A percentile compares a stretch with the other conserved stretches of the same genome.
These are phyloP conservation scores for Oenanthe oenanthe DNA, from an alignment of 2,113 vertebrate species.

Conservation along the genomic window DNA sequence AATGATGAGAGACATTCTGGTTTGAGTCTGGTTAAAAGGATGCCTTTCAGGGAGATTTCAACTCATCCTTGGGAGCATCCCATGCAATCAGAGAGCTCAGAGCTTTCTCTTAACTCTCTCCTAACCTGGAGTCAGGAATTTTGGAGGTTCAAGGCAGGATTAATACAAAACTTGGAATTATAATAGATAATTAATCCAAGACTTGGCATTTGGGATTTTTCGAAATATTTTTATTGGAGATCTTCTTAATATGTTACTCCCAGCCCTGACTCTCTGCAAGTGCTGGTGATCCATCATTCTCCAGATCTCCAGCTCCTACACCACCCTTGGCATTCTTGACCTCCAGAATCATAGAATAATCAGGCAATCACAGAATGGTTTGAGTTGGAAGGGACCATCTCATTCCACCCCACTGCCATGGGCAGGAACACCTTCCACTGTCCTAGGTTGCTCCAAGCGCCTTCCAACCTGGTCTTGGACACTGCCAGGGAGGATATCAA, in stretches of 20 bases:
- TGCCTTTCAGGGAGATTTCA: not conserved
- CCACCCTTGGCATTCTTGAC: rapidly evolving
- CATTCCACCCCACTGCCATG: not conserved
- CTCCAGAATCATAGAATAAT: not conserved
- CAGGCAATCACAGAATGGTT: not conserved
- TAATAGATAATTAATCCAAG: not conserved
- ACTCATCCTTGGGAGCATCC: not conserved
- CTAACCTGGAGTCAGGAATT: not conserved
- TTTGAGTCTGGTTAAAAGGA: constrained; percentile 7
- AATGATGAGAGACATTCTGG: constrained; percentile 27
- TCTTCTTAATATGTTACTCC: not conserved
- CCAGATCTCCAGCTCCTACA: not conserved
- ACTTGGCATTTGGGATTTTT: not conserved
- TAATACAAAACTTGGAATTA: not conserved
- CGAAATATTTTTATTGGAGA: not conserved
- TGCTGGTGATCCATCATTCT: not conserved
- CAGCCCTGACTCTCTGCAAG: not conserved
- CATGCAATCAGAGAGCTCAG: not conserved
- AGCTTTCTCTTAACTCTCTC: constrained; percentile 31
- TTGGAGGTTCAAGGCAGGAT: not conserved
- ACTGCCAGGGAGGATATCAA: not conserved
- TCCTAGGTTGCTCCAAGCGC: not conserved
- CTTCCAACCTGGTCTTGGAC: not conserved
- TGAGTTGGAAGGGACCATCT: not conserved
- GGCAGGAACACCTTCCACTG: not conserved